These are phyloP conservation scores for Sesamia nonagrioides DNA, from an alignment of 1,140 invertebrate species.

Conservation along the genomic window DNA sequence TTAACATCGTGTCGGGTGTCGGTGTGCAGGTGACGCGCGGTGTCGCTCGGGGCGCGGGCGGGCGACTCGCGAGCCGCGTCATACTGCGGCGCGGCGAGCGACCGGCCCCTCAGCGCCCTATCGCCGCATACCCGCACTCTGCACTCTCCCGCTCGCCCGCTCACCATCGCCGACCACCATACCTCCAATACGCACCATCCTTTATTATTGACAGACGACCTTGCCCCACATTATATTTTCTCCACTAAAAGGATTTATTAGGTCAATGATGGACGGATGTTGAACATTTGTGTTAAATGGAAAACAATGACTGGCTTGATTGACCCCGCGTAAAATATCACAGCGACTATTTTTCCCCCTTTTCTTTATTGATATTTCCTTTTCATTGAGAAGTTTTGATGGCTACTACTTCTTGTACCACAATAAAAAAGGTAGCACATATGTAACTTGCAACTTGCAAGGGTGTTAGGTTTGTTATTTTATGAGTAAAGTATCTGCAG, in stretches of 20 bases:
- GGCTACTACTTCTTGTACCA: background rate
- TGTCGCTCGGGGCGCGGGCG: slow-evolving; percentile 62
- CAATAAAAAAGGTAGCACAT: slow-evolving; percentile 15
- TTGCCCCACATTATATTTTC: slow-evolving; percentile 80
- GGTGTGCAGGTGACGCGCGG: slow-evolving; percentile 57
- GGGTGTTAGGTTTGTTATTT: background rate
- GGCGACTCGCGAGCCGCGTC: slow-evolving; percentile 76
- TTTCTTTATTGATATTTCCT: slow-evolving; percentile 40
- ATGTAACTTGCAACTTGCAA: background rate
- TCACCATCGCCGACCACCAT: slow-evolving; percentile 65
- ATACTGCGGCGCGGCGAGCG: slow-evolving; percentile 74
- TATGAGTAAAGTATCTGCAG: background rate
- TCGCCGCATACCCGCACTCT: slow-evolving; percentile 71
- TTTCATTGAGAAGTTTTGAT: slow-evolving; percentile 24
- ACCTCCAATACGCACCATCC: slow-evolving; percentile 61
- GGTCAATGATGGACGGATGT: slow-evolving; percentile 59
- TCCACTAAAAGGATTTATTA: slow-evolving; percentile 60
- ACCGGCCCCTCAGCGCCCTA: slow-evolving; percentile 37
- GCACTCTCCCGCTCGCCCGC: slow-evolving; percentile 65
- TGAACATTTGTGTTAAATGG: slow-evolving; percentile 50
- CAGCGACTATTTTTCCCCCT: background rate
- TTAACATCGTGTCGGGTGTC: slow-evolving; percentile 63
- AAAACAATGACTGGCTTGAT: slow-evolving; percentile 50
- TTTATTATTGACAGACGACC: slow-evolving; percentile 72
- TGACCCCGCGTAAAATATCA: slow-evolving; percentile 24